Conservation (phyloP, 2,113 vertebrate genomes). For the Erythrocebus patas region DNA sequence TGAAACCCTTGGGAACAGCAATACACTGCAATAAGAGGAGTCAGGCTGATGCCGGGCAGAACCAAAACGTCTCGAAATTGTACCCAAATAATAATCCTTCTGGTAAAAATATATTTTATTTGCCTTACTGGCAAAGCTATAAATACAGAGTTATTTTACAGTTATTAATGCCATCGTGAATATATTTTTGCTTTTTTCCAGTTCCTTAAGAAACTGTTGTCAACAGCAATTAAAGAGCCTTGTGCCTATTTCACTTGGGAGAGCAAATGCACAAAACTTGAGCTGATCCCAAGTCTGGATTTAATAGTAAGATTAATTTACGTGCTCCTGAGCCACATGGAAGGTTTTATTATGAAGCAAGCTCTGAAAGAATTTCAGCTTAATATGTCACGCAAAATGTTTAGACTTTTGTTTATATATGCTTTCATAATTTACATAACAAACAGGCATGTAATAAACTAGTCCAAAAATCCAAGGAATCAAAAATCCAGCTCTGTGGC, state of each 20-base stretch:
- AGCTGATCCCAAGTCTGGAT: constrained; percentile 30
- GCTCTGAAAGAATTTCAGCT: neutral
- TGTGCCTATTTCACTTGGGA: neutral
- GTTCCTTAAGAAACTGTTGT: constrained; percentile 42
- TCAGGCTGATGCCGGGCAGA: constrained; percentile 58
- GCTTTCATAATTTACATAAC: neutral
- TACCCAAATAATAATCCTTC: constrained; percentile 63
- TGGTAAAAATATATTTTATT: constrained; percentile 56
- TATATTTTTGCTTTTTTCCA: constrained; percentile 37
- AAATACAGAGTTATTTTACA: neutral
- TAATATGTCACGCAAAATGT: neutral
- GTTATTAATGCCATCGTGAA: neutral
- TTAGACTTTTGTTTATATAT: neutral
- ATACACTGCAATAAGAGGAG: constrained; percentile 65
- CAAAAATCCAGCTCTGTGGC: neutral
- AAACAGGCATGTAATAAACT: neutral
- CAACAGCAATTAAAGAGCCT: neutral
- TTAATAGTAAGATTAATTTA: neutral
- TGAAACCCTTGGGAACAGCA: constrained; percentile 59
- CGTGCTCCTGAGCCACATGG: neutral
- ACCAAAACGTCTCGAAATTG: constrained; percentile 58
- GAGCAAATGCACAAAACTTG: neutral
- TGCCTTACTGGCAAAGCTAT: neutral
- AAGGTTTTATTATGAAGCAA: neutral
- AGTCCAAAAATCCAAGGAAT: neutral